A percentile compares a stretch with the other conserved stretches of the same genome.
phyloP scores from a whole-genome alignment of 1,140 invertebrate genomes.

The Onthophagus taurus region DNA sequence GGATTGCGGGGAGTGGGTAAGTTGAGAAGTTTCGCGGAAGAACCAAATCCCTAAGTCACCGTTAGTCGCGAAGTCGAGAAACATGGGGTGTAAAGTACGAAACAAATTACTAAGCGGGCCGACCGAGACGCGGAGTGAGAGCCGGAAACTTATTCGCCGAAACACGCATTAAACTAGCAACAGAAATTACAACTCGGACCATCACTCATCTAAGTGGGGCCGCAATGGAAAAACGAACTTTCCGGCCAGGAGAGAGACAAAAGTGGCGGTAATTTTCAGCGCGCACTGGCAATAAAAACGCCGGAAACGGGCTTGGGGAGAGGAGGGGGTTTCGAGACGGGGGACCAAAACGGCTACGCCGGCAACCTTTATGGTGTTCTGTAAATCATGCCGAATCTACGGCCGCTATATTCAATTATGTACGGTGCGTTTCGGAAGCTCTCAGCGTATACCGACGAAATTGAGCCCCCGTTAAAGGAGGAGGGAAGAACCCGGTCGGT shows the following conservation, averaged over 20 bases:
- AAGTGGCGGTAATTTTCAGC: conserved; percentile 16
- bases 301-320: conserved; percentile 6
- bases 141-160: no score
- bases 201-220: conserved; percentile 3
- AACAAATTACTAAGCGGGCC: no score
- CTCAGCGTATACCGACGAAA: no score
- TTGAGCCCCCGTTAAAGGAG: no score
- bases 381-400: conserved; percentile 16
- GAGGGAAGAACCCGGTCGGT: no score
- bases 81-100: no score
- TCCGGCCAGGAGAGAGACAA: conserved; percentile 19
- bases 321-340: not conserved
- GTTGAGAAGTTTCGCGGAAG: no score
- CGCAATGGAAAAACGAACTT: conserved; percentile 8
- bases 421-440: conserved; percentile 5
- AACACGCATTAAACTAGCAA: no score
- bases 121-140: no score
- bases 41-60: no score
- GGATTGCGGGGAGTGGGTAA: no score
- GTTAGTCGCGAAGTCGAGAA: no score
- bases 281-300: conserved; percentile 17
- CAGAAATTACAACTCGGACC: conserved; percentile 16
- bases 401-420: conserved; percentile 11
- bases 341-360: conserved; percentile 10
- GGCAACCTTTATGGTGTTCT: conserved; percentile 18